These are phyloP conservation scores for Sphinx pinastri DNA, from an alignment of 2,888 invertebrate species.

Conservation along the genomic window DNA sequence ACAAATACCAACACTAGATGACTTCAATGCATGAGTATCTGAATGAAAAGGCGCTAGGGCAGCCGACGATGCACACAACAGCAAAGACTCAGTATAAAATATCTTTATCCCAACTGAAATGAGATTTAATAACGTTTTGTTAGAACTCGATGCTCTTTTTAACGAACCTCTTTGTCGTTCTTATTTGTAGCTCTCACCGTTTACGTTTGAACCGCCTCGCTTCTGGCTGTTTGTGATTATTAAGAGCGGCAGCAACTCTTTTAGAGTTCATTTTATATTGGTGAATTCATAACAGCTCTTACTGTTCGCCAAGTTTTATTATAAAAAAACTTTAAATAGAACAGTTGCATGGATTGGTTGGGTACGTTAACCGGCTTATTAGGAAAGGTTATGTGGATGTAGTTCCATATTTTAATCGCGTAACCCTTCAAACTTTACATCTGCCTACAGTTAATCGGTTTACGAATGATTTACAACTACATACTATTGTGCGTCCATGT, in stretches of 20 bases:
- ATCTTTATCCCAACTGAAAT: constrained; percentile 62
- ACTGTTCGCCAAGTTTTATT: constrained; percentile 67
- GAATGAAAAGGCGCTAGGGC: constrained; percentile 57
- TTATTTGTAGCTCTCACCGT: constrained; percentile 22
- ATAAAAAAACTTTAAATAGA: constrained; percentile 41
- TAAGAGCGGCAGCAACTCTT: constrained; percentile 24
- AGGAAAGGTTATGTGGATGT: not conserved
- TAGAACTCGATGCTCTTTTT: constrained; percentile 69
- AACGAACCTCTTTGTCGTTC: constrained; percentile 60
- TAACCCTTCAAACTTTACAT: not conserved
- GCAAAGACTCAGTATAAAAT: constrained; percentile 50
- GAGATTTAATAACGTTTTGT: constrained; percentile 80
- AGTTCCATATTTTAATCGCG: constrained; percentile 6
- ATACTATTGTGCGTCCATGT: too few relatives aligned
- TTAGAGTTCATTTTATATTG: constrained; percentile 49
- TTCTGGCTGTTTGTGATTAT: constrained; percentile 12
- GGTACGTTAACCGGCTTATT: constrained; percentile 10
- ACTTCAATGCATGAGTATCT: constrained; percentile 39
- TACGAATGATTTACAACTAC: not conserved
- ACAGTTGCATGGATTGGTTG: constrained; percentile 4
- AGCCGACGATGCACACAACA: constrained; percentile 53
- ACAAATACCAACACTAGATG: not conserved
- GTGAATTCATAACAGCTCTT: constrained; percentile 48
- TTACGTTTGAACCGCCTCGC: constrained; percentile 29
- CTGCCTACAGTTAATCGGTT: not conserved